Conservation (phyloP, 2,113 vertebrate species). For the Nothobranchius kuhntae region DNA sequence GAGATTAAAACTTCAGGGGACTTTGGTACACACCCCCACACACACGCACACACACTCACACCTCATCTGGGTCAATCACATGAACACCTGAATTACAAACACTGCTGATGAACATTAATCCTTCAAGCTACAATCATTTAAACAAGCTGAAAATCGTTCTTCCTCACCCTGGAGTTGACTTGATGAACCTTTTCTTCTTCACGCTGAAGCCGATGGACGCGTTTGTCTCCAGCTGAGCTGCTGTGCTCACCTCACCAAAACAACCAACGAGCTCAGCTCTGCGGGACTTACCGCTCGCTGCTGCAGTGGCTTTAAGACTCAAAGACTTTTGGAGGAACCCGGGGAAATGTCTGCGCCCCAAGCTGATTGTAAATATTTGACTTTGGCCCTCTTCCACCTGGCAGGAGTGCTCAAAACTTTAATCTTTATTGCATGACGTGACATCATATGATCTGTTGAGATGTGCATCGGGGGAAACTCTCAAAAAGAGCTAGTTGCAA, state of each 20-base stretch:
- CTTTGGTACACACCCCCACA: too few relatives aligned
- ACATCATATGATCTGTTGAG: constrained; percentile 9
- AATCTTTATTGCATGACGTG: constrained; percentile 25
- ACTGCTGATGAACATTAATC: constrained; percentile 45
- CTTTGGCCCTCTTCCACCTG: constrained; percentile 6
- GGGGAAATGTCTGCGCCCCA: constrained; percentile 3
- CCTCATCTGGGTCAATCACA: constrained; percentile 24
- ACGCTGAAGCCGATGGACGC: constrained; percentile 15
- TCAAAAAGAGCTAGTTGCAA: constrained; percentile 41
- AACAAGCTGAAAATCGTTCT: constrained; percentile 66
- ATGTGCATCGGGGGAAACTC: constrained; percentile 36
- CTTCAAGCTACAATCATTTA: constrained; percentile 61
- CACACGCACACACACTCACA: constrained; percentile 1
- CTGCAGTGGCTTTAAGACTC: constrained; percentile 71
- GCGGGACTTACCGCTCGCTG: constrained; percentile 38
- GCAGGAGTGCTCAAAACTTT: constrained; percentile 8
- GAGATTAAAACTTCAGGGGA: constrained; percentile 17
- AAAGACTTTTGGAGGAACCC: constrained; percentile 48
- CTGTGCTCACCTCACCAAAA: constrained; percentile 69
- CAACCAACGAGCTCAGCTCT: constrained; percentile 34
- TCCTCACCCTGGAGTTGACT: constrained; percentile 50
- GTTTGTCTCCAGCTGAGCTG: constrained; percentile 21
- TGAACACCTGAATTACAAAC: constrained; percentile 41
- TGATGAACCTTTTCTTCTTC: constrained; percentile 18
- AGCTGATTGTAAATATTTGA: constrained; percentile 13